Conservation (phyloP, 2,888 invertebrate genomes). For the Harpalus rubripes region DNA sequence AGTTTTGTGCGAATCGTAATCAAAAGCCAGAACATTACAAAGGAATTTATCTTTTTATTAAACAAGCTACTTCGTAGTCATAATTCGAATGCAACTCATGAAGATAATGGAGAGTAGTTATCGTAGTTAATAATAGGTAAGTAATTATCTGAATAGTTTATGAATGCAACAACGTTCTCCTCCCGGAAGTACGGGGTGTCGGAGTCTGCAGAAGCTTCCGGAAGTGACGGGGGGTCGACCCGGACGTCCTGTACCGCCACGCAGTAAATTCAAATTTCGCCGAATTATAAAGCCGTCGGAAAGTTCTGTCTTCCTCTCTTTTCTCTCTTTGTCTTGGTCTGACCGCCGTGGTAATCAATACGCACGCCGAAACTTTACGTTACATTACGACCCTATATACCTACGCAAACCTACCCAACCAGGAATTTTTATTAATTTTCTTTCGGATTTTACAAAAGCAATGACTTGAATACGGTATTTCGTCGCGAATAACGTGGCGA, state of each 20-base stretch:
- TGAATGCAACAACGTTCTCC: constrained; percentile 27
- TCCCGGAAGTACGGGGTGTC: constrained; percentile 12
- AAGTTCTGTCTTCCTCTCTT: constrained; percentile 35
- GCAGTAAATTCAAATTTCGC: constrained; percentile 52
- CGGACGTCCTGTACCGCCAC: constrained; percentile 45
- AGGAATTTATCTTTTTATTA: too few species aligned
- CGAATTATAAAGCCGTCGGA: constrained; percentile 50
- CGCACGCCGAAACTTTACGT: constrained; percentile 19
- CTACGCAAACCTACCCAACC: constrained; percentile 7
- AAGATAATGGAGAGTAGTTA: neutral
- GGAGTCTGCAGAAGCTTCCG: constrained; percentile 1
- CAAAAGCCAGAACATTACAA: too few species aligned
- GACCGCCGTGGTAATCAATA: constrained; percentile 32
- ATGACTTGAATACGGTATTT: constrained; percentile 29
- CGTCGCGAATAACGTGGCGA: neutral
- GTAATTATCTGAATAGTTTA: constrained; percentile 22
- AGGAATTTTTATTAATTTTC: constrained; percentile 39
- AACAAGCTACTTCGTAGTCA: too few species aligned
- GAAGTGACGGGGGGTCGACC: constrained; percentile 31
- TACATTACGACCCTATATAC: neutral
- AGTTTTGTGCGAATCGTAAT: too few species aligned
- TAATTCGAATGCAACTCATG: neutral
- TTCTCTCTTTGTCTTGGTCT: constrained; percentile 10
- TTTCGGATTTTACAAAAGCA: constrained; percentile 13
- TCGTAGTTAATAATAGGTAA: neutral